These are phyloP conservation scores for Emmelina monodactyla DNA, from an alignment of 2,888 invertebrate species.

Conservation along the genomic window DNA sequence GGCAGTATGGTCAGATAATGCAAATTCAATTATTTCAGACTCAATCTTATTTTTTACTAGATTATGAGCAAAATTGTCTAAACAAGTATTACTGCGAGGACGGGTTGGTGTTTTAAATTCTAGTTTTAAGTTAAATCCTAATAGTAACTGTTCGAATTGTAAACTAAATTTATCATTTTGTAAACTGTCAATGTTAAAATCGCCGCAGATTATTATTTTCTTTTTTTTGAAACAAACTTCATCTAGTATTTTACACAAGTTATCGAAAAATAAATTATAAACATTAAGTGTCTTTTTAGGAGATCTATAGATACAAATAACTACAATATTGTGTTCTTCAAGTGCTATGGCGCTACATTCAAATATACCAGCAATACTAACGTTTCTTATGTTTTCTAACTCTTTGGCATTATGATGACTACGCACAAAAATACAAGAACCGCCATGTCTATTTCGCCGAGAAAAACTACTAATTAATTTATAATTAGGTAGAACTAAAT, in stretches of 20 bases:
- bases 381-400: not conserved
- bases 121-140: not conserved
- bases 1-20: too few species aligned
- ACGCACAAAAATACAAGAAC: not conserved
- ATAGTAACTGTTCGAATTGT: too few species aligned
- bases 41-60: too few species aligned
- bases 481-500: not conserved
- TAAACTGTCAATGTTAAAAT: too few species aligned
- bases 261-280: too few species aligned
- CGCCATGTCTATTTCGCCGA: not conserved
- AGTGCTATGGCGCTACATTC: slow-evolving; percentile 1
- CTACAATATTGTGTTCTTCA: not conserved
- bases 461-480: not conserved
- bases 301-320: not conserved
- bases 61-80: too few species aligned
- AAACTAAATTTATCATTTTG: too few species aligned
- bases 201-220: too few species aligned
- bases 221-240: too few species aligned
- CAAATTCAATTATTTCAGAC: too few species aligned
- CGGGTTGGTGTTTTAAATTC: not conserved
- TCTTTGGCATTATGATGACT: not conserved
- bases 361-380: not conserved
- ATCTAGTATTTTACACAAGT: too few species aligned
- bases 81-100: not conserved
- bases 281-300: too few species aligned